phyloP scores from a whole-genome alignment of 2,113 vertebrate genomes.

The Pseudorectes ferrugineus region DNA sequence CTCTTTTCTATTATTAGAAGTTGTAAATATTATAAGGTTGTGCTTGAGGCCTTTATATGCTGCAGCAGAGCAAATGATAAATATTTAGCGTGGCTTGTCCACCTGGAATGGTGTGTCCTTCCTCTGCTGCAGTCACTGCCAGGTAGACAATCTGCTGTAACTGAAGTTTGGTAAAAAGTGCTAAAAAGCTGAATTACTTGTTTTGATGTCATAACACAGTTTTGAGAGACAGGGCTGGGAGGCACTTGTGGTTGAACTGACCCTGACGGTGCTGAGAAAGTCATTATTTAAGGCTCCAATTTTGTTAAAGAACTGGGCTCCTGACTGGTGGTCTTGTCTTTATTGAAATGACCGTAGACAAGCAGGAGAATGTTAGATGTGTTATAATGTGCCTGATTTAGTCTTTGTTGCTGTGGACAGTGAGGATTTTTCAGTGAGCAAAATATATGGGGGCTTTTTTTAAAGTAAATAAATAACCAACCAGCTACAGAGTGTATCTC shows the following conservation, averaged over 20 bases:
- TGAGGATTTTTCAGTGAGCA: background rate
- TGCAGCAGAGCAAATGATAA: background rate
- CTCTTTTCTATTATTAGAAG: background rate
- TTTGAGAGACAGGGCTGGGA: background rate
- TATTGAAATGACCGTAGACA: background rate
- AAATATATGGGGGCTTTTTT: background rate
- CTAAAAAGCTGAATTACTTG: background rate
- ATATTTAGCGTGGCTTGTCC: background rate
- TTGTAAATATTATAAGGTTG: background rate
- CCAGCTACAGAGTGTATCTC: background rate
- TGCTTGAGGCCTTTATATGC: background rate
- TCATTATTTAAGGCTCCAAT: background rate
- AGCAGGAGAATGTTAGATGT: background rate
- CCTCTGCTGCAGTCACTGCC: background rate
- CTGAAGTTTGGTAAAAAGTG: background rate
- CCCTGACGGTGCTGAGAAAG: background rate
- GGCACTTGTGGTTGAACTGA: rapidly evolving
- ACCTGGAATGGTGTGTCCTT: background rate
- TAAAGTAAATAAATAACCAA: background rate
- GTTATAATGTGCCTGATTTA: background rate
- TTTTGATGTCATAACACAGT: background rate
- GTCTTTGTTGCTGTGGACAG: background rate
- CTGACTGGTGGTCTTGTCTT: rapidly evolving
- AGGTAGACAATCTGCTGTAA: background rate
- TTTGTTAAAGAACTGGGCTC: background rate